Percentiles rank a stretch among this genome's conserved stretches.
Conservation (phyloP, 1,140 invertebrate genomes). For the Drosophila neocordata region DNA sequence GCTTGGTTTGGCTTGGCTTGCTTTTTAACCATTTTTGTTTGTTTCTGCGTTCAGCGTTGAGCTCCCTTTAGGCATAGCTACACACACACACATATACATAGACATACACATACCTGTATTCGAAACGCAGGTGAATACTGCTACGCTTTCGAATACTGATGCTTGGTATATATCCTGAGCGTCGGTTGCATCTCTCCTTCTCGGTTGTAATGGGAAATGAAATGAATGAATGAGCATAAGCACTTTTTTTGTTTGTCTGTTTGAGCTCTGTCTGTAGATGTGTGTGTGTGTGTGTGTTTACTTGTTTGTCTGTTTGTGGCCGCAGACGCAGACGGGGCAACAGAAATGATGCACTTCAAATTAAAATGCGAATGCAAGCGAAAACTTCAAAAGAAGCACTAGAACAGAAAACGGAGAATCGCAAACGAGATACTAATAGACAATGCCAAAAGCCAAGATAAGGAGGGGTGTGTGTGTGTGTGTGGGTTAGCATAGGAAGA, state of each 20-base stretch:
- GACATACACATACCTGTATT: neutral
- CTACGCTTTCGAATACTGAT: constrained; percentile 29
- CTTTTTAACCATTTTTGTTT: constrained; percentile 80
- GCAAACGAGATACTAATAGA: constrained; percentile 81
- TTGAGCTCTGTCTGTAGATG: constrained; percentile 33
- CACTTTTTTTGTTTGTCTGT: constrained; percentile 73
- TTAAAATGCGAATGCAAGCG: constrained; percentile 81
- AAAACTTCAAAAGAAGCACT: constrained; percentile 81
- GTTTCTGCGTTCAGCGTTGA: constrained; percentile 49
- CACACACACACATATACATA: constrained; percentile 4
- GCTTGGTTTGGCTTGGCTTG: constrained; percentile 50
- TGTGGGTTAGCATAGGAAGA: neutral
- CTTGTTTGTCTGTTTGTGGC: constrained; percentile 56
- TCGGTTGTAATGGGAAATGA: constrained; percentile 76
- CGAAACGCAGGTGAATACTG: constrained; percentile 34
- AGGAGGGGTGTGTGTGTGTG: neutral
- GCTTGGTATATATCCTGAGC: constrained; percentile 12
- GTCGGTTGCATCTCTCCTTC: constrained; percentile 18
- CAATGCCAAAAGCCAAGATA: constrained; percentile 61
- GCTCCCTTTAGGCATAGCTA: constrained; percentile 38
- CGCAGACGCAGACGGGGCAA: constrained; percentile 54
- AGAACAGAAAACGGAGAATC: constrained; percentile 80
- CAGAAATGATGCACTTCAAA: constrained; percentile 79
- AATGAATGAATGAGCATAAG: constrained; percentile 81
- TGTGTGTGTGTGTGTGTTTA: constrained; percentile 27